Evolutionary conservation across 30 jellyfish, hydroid and myxozoan genomes (phyloP).

Genomic region (Mastigias papua): DNA sequence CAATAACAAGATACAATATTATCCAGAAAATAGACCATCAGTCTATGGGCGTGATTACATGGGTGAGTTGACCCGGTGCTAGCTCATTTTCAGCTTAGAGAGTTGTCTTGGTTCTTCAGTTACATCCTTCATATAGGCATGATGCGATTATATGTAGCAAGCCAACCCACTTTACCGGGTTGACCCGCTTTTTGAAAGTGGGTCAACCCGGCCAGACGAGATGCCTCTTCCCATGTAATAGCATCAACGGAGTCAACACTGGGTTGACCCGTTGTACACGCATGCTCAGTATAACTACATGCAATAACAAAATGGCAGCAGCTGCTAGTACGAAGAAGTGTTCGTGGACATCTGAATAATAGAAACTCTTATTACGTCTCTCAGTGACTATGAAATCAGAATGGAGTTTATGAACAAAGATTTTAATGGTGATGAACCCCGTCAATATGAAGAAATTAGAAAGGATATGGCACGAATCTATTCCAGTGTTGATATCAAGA

Average conservation of each 20-base stretch:
- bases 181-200: constrained; percentile 4
- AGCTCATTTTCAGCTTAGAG: not conserved
- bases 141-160: constrained; percentile 1
- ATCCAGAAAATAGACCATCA: too few relatives aligned
- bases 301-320: not conserved
- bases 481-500: not conserved
- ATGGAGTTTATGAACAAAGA: not conserved
- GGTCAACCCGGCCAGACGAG: constrained; percentile 12
- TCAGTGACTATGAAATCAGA: constrained; percentile 1
- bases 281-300: not conserved
- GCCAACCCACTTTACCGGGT: constrained; percentile 19
- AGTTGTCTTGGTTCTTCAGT: not conserved
- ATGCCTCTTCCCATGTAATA: constrained; percentile 4
- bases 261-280: constrained; percentile 2
- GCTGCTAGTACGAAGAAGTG: not conserved
- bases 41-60: not conserved
- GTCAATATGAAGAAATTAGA: not conserved
- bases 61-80: not conserved
- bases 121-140: not conserved
- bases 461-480: not conserved
- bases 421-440: not conserved
- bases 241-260: not conserved
- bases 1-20: too few relatives aligned
- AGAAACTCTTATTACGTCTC: not conserved
- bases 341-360: constrained; percentile 6